Base-by-base conservation (phyloP, 2,797 vertebrate species). In the Gouania willdenowi region DNA sequence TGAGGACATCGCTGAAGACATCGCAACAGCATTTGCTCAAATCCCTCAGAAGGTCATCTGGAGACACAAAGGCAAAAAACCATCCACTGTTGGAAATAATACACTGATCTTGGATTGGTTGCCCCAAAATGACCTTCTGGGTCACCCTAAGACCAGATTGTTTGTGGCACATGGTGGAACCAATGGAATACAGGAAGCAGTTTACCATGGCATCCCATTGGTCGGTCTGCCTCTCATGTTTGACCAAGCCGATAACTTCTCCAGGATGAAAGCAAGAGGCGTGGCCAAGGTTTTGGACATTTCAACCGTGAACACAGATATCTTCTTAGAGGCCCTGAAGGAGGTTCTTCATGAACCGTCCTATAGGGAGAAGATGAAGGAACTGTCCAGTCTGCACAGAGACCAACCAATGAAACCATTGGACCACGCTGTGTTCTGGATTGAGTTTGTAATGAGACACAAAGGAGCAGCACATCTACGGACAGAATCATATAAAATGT, bases 371-470 rank as follows among this genome's bases (percentile, higher is more conserved):
- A 83, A 77, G 16, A 85, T 85, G 83, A 77, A 54, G 34, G 25
- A n/a, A 0, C 59, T 85, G 26, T 85, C 83, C 22, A 58, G 20
- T 7, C 62, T 83, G 33, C 81, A 85, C 5, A 50, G 32, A 17
- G 82, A 85, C 41, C 77, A 81, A 51, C 75, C 80, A 27, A 61
- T 48, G 31, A 73, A 73, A 33, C 75, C 82, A 0, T 15, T 83
- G 65, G 75, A 79, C 31, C 42, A 7, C 0, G 82, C 82, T 36
- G 66, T 75, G 14, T 85, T 83, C 61, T 85, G 82, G 82, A 81
- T 83, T 4, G 81, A 85, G 77, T 85, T 73, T 21, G 75, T 80
- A 41, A 84, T 84, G 62, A 79, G 78, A 30, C 61, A 84, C 46
- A 80, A 77, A 45, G 80, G 80, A 26, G 78, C 78, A 0, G 15